Evolutionary conservation across 2,888 invertebrate genomes (phyloP).

Genomic region (Apamea anceps): DNA sequence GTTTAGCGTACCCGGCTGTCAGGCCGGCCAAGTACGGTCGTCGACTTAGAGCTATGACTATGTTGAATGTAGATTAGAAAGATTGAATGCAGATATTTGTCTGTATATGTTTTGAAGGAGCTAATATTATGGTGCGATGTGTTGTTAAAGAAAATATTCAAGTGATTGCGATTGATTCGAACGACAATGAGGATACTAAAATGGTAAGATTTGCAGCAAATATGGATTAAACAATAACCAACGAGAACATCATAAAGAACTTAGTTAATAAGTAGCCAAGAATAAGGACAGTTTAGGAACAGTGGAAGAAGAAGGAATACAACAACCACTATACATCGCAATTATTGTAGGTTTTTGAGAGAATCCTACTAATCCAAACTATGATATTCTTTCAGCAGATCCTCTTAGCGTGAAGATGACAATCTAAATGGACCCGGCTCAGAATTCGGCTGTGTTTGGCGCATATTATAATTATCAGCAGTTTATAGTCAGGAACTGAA

Average conservation of each 20-base stretch:
- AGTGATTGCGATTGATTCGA: not conserved
- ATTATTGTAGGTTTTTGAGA: not conserved
- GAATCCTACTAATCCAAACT: not conserved
- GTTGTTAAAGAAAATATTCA: not conserved
- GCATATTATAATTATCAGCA: not conserved
- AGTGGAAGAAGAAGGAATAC: not conserved
- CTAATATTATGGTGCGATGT: not conserved
- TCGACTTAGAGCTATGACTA: conserved; percentile 26
- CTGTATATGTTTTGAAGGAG: not conserved
- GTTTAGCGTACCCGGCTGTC: conserved; percentile 68
- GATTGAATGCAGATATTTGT: conserved; percentile 40
- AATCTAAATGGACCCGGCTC: not conserved
- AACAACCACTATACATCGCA: not conserved
- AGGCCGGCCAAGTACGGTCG: conserved; percentile 58
- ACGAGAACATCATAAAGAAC: not conserved
- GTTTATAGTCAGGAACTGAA: not conserved
- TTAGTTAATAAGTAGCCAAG: not conserved
- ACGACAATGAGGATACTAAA: not conserved
- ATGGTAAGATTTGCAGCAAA: not conserved
- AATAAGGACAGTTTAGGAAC: not conserved
- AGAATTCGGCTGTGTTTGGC: not conserved
- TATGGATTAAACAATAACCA: not conserved
- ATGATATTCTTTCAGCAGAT: not conserved
- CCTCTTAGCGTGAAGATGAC: not conserved
- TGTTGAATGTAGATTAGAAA: conserved; percentile 35